Conservation (phyloP, 1,140 invertebrate species). For the Chlorops oryzae region DNA sequence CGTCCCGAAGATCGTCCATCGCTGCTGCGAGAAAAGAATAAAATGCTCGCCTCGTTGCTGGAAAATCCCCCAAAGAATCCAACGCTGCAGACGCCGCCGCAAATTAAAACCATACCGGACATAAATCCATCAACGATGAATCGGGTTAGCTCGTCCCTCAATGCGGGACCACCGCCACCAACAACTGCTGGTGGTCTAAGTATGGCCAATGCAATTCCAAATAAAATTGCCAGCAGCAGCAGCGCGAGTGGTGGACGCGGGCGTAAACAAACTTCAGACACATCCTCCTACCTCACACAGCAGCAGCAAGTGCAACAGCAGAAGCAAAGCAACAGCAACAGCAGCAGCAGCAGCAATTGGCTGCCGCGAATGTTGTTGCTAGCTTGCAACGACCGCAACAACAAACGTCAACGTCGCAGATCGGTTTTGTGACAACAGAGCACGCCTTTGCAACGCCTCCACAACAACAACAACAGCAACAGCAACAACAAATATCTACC, state of each 20-base stretch:
- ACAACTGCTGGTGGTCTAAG: constrained; percentile 27
- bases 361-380: too few species aligned
- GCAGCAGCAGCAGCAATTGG: constrained; percentile 30
- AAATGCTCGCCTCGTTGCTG: constrained; percentile 76
- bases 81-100: constrained; percentile 60
- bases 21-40: constrained; percentile 74
- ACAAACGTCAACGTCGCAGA: constrained; percentile 6
- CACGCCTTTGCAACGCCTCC: constrained; percentile 12
- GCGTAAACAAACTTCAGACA: constrained; percentile 50
- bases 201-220: constrained; percentile 50
- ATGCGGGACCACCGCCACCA: constrained; percentile 29
- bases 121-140: constrained; percentile 51
- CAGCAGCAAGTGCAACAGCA: constrained; percentile 31
- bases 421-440: constrained; percentile 12
- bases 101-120: constrained; percentile 54
- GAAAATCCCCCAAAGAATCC: constrained; percentile 64
- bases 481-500: constrained; percentile 25
- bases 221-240: constrained; percentile 33
- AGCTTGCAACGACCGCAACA: constrained; percentile 12
- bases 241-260: constrained; percentile 19
- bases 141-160: constrained; percentile 27
- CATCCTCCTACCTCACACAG: constrained; percentile 53
- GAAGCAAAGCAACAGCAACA: constrained; percentile 28
- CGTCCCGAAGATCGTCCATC: constrained; percentile 54
- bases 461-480: constrained; percentile 24